A percentile compares a stretch with the other conserved stretches of the same genome.
phyloP scores from a whole-genome alignment of 2,113 vertebrate species.

The Poecile atricapillus region DNA sequence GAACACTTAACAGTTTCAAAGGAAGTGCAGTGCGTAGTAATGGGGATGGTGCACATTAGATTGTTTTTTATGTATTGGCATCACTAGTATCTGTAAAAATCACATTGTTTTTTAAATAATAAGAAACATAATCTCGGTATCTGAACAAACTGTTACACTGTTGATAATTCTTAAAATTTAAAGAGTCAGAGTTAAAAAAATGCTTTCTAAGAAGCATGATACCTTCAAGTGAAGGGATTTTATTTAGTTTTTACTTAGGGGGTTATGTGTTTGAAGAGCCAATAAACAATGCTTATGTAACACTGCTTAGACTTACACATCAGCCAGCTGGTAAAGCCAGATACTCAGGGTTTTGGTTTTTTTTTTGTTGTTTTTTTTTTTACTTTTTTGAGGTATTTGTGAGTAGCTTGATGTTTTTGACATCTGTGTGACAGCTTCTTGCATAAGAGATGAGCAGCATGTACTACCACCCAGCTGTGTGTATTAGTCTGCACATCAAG shows the following conservation, averaged over 20 bases:
- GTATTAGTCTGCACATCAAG: slow-evolving; percentile 73
- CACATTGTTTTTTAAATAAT: background rate
- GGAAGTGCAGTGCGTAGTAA: background rate
- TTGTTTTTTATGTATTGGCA: background rate
- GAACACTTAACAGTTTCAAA: background rate
- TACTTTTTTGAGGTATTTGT: slow-evolving; percentile 82
- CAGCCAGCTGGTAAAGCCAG: slow-evolving; percentile 67
- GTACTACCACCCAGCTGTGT: slow-evolving; percentile 76
- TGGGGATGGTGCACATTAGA: background rate
- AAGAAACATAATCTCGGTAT: background rate
- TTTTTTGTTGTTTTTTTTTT: background rate
- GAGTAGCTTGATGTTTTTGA: slow-evolving; percentile 87
- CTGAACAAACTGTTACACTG: background rate
- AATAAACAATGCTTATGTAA: background rate
- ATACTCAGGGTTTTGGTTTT: background rate
- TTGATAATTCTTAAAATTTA: background rate
- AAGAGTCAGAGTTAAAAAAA: background rate
- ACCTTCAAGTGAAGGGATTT: background rate
- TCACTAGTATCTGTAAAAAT: background rate
- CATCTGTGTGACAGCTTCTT: slow-evolving; percentile 81
- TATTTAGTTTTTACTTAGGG: background rate
- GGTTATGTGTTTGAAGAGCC: background rate
- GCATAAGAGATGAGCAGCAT: slow-evolving; percentile 72
- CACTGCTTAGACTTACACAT: background rate
- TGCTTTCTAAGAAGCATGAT: background rate